Evolutionary conservation across 2,888 invertebrate genomes (phyloP).

Genomic region (Neoascia interrupta): DNA sequence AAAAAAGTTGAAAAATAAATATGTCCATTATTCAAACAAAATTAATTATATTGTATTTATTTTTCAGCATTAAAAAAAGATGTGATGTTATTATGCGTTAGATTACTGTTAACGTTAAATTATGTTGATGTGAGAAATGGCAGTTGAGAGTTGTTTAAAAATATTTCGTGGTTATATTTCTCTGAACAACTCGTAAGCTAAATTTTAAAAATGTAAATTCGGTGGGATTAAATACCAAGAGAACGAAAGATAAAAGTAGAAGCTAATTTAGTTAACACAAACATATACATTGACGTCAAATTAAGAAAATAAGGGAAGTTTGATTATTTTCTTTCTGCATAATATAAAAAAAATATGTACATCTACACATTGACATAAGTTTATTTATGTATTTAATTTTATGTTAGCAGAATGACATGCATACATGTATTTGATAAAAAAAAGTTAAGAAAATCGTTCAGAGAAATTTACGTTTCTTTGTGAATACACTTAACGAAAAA

Average conservation of each 20-base stretch:
- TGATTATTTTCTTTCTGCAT: too few relatives aligned
- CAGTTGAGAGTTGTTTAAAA: conserved; percentile 45
- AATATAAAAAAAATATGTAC: conserved; percentile 4
- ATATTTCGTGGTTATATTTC: conserved; percentile 31
- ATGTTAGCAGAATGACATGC: conserved; percentile 39
- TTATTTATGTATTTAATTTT: conserved; percentile 18
- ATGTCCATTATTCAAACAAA: conserved; percentile 37
- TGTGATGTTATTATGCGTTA: conserved; percentile 60
- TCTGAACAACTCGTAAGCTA: conserved; percentile 51
- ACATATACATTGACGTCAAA: too few relatives aligned
- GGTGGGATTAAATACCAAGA: conserved; percentile 66
- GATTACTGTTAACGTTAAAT: conserved; percentile 16
- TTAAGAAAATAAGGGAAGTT: too few relatives aligned
- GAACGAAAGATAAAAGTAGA: conserved; percentile 17
- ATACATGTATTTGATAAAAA: conserved; percentile 36
- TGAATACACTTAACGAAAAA: conserved; percentile 32
- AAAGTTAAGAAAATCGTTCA: conserved; percentile 36
- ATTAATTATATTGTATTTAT: conserved; percentile 14
- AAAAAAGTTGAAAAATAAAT: conserved; percentile 39
- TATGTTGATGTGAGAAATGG: conserved; percentile 50
- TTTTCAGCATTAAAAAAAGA: conserved; percentile 12
- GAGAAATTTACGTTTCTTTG: conserved; percentile 43
- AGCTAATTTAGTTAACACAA: conserved; percentile 30
- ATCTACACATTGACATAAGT: too few relatives aligned
- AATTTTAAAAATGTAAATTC: conserved; percentile 54